A percentile compares a stretch with the other conserved stretches of the same genome.
Evolutionary conservation across 2,888 invertebrate genomes (phyloP).

Genomic region (Drosophila ezoana): DNA sequence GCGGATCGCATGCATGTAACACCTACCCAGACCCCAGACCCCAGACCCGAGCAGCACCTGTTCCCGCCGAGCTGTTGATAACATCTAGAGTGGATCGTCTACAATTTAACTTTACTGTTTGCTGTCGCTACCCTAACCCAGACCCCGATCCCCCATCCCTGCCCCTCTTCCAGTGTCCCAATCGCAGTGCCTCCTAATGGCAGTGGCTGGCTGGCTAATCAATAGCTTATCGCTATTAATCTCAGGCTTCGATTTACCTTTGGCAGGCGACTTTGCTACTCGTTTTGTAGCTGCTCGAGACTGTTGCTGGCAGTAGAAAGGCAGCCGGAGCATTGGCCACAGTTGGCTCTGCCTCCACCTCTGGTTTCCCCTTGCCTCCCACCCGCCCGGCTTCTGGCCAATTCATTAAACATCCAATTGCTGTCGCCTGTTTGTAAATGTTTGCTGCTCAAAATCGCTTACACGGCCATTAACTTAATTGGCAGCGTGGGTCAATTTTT

Average conservation of each 20-base stretch:
- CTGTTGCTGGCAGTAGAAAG: slow-evolving; percentile 21
- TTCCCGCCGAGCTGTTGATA: slow-evolving; percentile 44
- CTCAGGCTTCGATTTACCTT: slow-evolving; percentile 80
- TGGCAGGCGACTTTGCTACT: slow-evolving; percentile 75
- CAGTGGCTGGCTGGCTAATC: slow-evolving; percentile 70
- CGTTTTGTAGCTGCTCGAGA: slow-evolving; percentile 68
- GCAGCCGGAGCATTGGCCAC: slow-evolving; percentile 2
- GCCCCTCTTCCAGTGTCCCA: background rate
- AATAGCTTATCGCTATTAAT: slow-evolving; percentile 82
- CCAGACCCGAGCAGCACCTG: slow-evolving; percentile 11
- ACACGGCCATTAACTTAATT: slow-evolving; percentile 69
- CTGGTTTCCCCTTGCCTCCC: background rate
- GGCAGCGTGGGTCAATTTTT: slow-evolving; percentile 63
- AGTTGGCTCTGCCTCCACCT: background rate
- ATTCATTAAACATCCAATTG: slow-evolving; percentile 76
- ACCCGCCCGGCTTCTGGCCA: slow-evolving; percentile 23
- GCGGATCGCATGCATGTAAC: slow-evolving; percentile 74
- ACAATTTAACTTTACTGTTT: slow-evolving; percentile 52
- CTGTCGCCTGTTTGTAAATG: slow-evolving; percentile 79
- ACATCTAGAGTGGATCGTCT: slow-evolving; percentile 70
- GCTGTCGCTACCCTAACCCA: slow-evolving; percentile 5
- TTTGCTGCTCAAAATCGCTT: slow-evolving; percentile 61
- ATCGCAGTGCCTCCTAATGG: slow-evolving; percentile 48
- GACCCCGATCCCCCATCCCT: background rate
- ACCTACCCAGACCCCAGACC: slow-evolving; percentile 52